Evolutionary conservation across 2,888 invertebrate genomes (phyloP).

Genomic region (Microplitis manilae): DNA sequence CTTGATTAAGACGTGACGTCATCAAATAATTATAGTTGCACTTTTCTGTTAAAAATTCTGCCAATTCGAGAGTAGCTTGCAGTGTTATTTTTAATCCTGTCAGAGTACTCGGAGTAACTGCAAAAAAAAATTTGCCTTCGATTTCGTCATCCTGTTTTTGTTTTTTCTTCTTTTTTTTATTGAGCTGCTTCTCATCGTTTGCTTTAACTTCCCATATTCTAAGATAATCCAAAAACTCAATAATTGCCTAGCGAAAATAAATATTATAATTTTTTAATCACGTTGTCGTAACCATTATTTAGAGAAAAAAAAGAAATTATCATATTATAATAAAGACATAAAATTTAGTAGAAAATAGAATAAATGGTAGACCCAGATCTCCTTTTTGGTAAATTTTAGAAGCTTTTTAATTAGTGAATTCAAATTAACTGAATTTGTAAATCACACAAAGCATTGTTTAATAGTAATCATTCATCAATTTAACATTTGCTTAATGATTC

Average conservation of each 20-base stretch:
- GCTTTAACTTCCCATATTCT: neutral
- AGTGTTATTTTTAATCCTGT: conserved; percentile 44
- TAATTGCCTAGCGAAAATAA: too few relatives aligned
- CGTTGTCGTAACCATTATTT: too few relatives aligned
- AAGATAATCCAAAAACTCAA: too few relatives aligned
- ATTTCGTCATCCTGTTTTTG: neutral
- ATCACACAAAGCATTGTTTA: too few relatives aligned
- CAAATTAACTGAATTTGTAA: too few relatives aligned
- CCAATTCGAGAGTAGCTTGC: conserved; percentile 40
- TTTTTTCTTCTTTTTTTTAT: neutral
- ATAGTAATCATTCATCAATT: too few relatives aligned
- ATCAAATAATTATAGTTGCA: conserved; percentile 41
- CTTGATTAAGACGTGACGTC: conserved; percentile 43
- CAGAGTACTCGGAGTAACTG: conserved; percentile 40
- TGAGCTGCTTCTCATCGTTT: neutral
- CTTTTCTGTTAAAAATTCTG: conserved; percentile 33
- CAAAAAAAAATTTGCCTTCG: conserved; percentile 5
- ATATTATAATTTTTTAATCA: too few relatives aligned
- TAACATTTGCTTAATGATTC: too few relatives aligned
- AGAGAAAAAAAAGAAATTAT: neutral
- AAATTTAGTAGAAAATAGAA: neutral
- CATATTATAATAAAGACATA: neutral
- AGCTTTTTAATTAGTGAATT: too few relatives aligned
- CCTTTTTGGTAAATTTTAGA: too few relatives aligned
- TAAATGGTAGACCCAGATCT: neutral